Conservation (phyloP, 2,113 vertebrate species). For the Accipiter cooperii region DNA sequence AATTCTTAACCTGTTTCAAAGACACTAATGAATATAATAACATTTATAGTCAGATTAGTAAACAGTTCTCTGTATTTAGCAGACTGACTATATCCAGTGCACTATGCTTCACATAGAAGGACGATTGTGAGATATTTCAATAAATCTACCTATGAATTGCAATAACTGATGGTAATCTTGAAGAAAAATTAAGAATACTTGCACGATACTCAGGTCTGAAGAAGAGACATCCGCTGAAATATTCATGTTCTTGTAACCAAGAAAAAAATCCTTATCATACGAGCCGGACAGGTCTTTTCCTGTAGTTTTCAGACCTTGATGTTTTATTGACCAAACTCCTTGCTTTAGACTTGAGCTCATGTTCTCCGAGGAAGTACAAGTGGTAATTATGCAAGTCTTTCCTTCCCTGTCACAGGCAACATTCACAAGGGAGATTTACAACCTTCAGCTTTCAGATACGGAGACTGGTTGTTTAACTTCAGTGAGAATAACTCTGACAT, state of each 20-base stretch:
- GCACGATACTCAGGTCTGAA: not conserved
- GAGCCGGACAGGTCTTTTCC: conserved; percentile 27
- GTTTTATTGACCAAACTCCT: conserved; percentile 63
- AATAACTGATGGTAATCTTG: not conserved
- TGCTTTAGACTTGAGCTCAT: conserved; percentile 64
- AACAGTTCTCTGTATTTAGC: not conserved
- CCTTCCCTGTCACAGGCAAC: conserved; percentile 68
- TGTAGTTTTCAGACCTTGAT: conserved; percentile 39
- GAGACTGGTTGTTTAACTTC: conserved; percentile 59
- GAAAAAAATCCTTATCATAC: conserved; percentile 4
- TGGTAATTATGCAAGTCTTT: conserved; percentile 72
- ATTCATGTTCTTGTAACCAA: not conserved
- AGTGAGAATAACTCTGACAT: conserved; percentile 44
- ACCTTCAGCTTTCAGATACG: conserved; percentile 61
- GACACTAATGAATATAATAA: not conserved
- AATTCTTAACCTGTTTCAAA: not conserved
- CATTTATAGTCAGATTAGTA: not conserved
- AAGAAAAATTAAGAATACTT: not conserved
- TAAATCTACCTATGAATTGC: not conserved
- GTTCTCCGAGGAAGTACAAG: conserved; percentile 70
- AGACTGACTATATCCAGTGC: not conserved
- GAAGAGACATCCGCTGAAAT: not conserved
- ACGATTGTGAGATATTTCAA: not conserved
- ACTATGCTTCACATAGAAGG: not conserved
- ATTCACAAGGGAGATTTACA: conserved; percentile 71